Evolutionary conservation across 2,888 invertebrate species (phyloP).

Genomic region (Timandra comae): DNA sequence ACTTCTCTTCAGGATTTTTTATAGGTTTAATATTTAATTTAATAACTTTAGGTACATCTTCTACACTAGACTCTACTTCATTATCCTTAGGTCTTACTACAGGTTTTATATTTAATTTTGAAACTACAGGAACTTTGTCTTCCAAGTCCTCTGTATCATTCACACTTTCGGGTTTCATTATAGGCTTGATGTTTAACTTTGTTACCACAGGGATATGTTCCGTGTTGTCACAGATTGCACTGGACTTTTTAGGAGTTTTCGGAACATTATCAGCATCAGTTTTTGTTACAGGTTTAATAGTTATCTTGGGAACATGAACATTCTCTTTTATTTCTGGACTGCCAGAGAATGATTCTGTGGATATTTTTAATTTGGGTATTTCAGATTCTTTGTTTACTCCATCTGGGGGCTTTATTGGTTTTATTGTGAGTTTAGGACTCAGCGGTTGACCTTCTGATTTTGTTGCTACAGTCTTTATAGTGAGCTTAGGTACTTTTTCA

Average conservation of each 20-base stretch:
- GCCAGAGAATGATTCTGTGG: conserved; percentile 40
- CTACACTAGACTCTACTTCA: conserved; percentile 62
- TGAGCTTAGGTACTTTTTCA: conserved; percentile 65
- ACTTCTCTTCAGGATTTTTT: conserved; percentile 59
- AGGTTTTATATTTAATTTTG: conserved; percentile 76
- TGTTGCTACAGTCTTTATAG: conserved; percentile 55
- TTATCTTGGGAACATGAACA: conserved; percentile 75
- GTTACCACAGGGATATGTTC: conserved; percentile 62
- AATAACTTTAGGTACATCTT: conserved; percentile 70
- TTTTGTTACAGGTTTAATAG: conserved; percentile 71
- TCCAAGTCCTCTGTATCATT: conserved; percentile 46
- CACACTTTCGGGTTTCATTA: conserved; percentile 60
- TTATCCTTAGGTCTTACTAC: conserved; percentile 67
- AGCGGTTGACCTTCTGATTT: conserved; percentile 57
- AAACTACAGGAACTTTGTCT: conserved; percentile 68
- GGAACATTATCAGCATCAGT: conserved; percentile 35
- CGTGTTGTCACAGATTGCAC: conserved; percentile 36
- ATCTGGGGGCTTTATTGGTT: conserved; percentile 61
- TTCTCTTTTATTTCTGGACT: conserved; percentile 48
- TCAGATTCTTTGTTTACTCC: conserved; percentile 34
- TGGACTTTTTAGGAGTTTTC: conserved; percentile 41
- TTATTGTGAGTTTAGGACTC: conserved; percentile 70
- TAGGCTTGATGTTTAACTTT: conserved; percentile 65
- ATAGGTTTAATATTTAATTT: conserved; percentile 75
- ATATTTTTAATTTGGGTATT: conserved; percentile 45